Evolutionary conservation across 2,113 vertebrate genomes (phyloP).

Genomic region (Ailurus styani): DNA sequence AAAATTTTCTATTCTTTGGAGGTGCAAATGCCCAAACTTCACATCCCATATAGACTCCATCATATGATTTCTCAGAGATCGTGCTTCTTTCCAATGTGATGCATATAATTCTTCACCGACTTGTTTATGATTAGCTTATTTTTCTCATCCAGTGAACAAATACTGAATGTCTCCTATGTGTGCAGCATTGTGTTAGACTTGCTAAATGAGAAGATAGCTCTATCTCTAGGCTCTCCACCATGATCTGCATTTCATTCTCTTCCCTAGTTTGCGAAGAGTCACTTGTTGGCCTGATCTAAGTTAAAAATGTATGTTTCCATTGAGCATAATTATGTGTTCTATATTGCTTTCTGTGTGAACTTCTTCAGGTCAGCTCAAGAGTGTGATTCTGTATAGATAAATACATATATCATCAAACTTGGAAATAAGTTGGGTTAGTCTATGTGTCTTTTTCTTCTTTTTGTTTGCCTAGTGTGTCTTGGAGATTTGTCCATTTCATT

Average conservation of each 20-base stretch:
- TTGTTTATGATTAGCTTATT: not conserved
- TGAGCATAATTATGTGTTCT: not conserved
- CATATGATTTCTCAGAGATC: not conserved
- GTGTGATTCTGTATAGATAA: not conserved
- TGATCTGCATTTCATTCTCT: not conserved
- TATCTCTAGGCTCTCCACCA: not conserved
- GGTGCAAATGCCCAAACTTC: not conserved
- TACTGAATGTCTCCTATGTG: fast-evolving
- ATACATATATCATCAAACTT: not conserved
- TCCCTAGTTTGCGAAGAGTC: not conserved
- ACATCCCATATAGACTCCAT: not conserved
- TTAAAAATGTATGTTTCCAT: not conserved
- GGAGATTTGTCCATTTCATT: not conserved
- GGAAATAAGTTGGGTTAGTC: not conserved
- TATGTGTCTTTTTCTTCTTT: not conserved
- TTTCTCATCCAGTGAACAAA: not conserved
- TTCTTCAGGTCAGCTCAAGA: not conserved
- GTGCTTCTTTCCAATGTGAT: not conserved
- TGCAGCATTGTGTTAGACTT: not conserved
- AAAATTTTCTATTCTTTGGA: not conserved
- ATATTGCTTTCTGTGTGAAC: not conserved
- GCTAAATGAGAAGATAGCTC: not conserved
- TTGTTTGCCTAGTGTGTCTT: not conserved
- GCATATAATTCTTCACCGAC: not conserved
- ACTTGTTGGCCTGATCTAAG: not conserved